Evolutionary conservation across 2,888 invertebrate species (phyloP), one percentile per base, ranked within the genome.

Genomic region (Eristalinus aeneus): DNA sequence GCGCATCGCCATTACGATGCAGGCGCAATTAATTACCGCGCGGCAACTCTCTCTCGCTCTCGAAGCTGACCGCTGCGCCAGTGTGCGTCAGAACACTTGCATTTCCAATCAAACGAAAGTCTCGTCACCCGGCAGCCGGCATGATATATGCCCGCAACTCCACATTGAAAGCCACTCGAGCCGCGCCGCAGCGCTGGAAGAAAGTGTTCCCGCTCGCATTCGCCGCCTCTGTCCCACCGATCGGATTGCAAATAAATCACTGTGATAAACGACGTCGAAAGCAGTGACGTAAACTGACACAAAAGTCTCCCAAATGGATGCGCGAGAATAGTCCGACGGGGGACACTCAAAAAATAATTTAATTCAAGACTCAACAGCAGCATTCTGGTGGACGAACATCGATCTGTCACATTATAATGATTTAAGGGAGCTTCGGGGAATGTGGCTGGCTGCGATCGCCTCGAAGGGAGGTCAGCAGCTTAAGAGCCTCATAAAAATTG

Each of bases 181-280:
- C 0, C 46, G 46, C 27, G 5, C 2, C 27, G 27, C 27, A 27
- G 16, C 6, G 46, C 46, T 46, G 46, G 46, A 46, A 65, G 61
- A 56, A 60, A 76, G 58, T 71, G 75, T 32, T 31, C 69, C 61
- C 4, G 6, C 60, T 34, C 34, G 34, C 10, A 34, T n/a, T n/a
- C n/a, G n/a, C n/a, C n/a, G n/a, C n/a, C n/a, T n/a, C 46, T 36
- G 34, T 23, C 65, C 65, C 46, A 9, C 58, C 71, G 81, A 76
- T 81, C 64, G 60, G 76, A 71, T 65, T 53, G 60, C 20, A 34
- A 39, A 81, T 81, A 81, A 81, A 81, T 81, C 81, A 76, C 69
- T 12, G 54, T 75, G 81, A 81, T 81, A 65, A 53, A 75, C 71
- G 20, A 34, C 34, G 27, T 27, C 27, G 63, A 63, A 63, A 32